Evolutionary conservation across 2,888 invertebrate species (phyloP).

Genomic region (Melieria omissa): DNA sequence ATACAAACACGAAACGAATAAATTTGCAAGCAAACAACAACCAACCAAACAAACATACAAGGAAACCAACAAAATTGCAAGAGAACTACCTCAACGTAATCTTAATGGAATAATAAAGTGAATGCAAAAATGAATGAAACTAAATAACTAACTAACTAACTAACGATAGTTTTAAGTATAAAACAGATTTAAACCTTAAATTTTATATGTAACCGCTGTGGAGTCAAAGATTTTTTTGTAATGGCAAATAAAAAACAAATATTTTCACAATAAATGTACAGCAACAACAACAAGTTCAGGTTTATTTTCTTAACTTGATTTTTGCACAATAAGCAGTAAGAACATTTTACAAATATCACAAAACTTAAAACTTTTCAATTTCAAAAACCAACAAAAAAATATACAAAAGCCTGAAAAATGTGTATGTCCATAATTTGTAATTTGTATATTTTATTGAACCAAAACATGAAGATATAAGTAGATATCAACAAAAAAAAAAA

Average conservation of each 20-base stretch:
- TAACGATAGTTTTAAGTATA: no score
- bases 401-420: slow-evolving; percentile 19
- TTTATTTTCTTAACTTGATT: no score
- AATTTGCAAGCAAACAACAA: slow-evolving; percentile 18
- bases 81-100: slow-evolving; percentile 31
- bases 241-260: slow-evolving; percentile 24
- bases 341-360: no score
- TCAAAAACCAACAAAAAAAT: slow-evolving; percentile 36
- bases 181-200: no score
- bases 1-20: slow-evolving; percentile 36
- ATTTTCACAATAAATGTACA: no score
- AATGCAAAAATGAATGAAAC: slow-evolving; percentile 30
- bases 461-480: background rate
- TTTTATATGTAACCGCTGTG: no score
- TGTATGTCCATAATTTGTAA: background rate
- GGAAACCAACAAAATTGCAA: slow-evolving; percentile 37
- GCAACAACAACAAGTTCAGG: no score
- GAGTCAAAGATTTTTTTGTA: no score
- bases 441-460: background rate
- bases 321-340: no score
- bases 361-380: slow-evolving; percentile 45
- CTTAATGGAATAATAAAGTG: slow-evolving; percentile 25
- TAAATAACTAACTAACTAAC: slow-evolving; percentile 16
- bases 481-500: background rate
- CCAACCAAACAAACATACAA: slow-evolving; percentile 25